Conservation (phyloP, 1,140 invertebrate species). For the Drosophila sp. region DNA sequence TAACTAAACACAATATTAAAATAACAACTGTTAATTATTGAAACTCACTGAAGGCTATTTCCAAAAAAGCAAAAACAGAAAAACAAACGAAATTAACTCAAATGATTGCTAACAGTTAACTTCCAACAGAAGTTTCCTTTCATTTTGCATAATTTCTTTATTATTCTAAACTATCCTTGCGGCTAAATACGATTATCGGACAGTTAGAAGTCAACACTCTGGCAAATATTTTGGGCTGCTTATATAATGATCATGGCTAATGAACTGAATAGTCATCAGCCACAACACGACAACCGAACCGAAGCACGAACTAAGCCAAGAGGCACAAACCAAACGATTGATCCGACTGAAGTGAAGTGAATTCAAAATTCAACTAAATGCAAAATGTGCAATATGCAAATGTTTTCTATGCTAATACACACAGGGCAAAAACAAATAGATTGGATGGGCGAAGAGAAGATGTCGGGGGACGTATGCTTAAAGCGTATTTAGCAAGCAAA, state of each 20-base stretch:
- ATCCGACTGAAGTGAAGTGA: not conserved
- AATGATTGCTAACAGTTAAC: constrained; percentile 9
- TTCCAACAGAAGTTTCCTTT: constrained; percentile 2
- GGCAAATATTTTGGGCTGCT: constrained; percentile 55
- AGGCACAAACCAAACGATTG: constrained; percentile 7
- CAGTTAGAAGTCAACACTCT: constrained; percentile 64
- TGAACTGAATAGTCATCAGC: constrained; percentile 32
- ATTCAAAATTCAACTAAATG: constrained; percentile 39
- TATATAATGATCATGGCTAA: constrained; percentile 71
- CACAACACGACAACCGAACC: constrained; percentile 31
- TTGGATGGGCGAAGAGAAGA: constrained; percentile 6
- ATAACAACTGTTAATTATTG: constrained; percentile 9
- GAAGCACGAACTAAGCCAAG: constrained; percentile 52
- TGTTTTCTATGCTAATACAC: constrained; percentile 40
- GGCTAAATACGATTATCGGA: constrained; percentile 21
- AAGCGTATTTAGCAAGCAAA: constrained; percentile 68
- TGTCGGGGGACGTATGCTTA: not conserved
- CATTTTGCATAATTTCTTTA: constrained; percentile 38
- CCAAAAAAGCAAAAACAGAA: constrained; percentile 2
- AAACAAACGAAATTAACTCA: not conserved
- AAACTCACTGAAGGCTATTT: constrained; percentile 42
- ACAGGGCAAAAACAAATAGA: constrained; percentile 36
- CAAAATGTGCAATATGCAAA: constrained; percentile 67
- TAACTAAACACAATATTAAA: constrained; percentile 31
- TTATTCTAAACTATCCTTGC: constrained; percentile 18